phyloP scores from a whole-genome alignment of 2,888 invertebrate genomes.

The Ceriagrion tenellum region DNA sequence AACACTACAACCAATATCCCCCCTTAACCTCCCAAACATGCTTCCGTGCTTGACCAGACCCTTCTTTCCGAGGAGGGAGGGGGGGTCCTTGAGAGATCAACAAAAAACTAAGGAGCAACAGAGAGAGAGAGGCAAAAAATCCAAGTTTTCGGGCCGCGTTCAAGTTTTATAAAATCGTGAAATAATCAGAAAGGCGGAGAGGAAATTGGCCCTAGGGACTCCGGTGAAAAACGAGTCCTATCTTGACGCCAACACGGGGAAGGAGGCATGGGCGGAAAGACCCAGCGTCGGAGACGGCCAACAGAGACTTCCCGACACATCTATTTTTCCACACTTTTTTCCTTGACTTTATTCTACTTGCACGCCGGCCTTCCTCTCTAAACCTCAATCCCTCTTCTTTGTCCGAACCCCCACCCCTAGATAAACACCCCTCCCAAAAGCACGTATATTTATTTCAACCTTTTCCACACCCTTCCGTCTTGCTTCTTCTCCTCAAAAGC shows the following conservation, averaged over 20 bases:
- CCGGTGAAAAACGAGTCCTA: background rate
- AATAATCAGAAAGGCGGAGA: background rate
- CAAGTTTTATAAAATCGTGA: constrained; percentile 7
- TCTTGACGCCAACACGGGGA: background rate
- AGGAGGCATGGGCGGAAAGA: background rate
- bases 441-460: background rate
- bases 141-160: background rate
- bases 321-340: background rate
- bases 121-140: background rate
- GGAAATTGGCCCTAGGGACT: background rate
- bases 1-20: background rate
- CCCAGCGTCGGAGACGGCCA: background rate
- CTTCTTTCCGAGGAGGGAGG: background rate
- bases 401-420: background rate
- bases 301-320: background rate
- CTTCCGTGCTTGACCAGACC: background rate
- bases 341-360: background rate
- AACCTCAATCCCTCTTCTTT: background rate
- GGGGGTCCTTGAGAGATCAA: background rate
- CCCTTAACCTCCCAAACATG: background rate
- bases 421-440: background rate
- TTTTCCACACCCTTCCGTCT: background rate
- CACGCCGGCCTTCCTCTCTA: background rate
- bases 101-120: background rate
- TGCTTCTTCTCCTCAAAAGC: background rate